A percentile compares a stretch with the other conserved stretches of the same genome.
Conservation (phyloP, 2,797 vertebrate species). For the Ctenosaura bakeri region DNA sequence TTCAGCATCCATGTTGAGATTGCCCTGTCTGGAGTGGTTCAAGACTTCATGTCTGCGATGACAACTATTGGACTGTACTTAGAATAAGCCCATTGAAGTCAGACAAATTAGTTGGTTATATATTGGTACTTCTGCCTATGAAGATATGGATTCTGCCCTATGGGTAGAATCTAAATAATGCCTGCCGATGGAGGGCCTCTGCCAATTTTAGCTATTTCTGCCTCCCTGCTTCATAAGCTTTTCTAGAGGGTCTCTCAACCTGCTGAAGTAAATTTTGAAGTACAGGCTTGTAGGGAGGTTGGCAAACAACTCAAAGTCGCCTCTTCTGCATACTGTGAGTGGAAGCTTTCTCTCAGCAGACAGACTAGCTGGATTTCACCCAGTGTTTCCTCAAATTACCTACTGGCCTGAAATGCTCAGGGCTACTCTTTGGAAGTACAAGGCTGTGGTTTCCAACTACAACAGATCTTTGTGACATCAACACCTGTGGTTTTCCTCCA, state of each 20-base stretch:
- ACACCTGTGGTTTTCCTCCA: conserved; percentile 67
- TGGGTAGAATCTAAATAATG: neutral
- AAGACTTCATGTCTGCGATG: too few species aligned
- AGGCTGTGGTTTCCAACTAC: conserved; percentile 59
- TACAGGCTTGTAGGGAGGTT: neutral
- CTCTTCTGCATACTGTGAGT: neutral
- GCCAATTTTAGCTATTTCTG: neutral
- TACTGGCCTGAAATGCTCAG: neutral
- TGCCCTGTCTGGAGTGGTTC: too few species aligned
- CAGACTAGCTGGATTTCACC: neutral
- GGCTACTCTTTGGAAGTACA: conserved; percentile 8
- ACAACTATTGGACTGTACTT: neutral
- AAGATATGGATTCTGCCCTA: neutral
- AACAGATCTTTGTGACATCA: conserved; percentile 61
- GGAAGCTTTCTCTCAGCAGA: neutral
- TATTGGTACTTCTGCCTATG: too few species aligned
- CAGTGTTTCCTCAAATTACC: neutral
- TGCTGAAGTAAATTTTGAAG: neutral
- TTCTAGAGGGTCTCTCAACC: neutral
- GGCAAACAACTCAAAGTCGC: neutral
- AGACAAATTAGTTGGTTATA: too few species aligned
- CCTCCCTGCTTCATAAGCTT: neutral
- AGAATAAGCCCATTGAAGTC: neutral
- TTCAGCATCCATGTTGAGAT: too few species aligned
- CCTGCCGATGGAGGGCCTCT: too few species aligned